Conservation (phyloP, 2,797 vertebrate species). For the Anguilla pacifica region DNA sequence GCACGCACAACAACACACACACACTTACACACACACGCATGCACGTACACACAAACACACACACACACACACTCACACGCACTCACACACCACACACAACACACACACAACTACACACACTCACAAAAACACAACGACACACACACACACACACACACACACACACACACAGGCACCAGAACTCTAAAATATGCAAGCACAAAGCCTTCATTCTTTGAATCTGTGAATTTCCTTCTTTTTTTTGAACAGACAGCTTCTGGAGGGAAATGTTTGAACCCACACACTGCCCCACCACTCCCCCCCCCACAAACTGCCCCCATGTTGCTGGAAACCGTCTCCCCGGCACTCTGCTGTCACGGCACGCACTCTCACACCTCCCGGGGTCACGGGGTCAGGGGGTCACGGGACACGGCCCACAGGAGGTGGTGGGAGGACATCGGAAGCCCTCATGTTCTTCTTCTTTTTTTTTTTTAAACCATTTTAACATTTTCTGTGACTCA, state of each 20-base stretch:
- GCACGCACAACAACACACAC: neutral
- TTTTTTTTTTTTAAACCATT: conserved; percentile 38
- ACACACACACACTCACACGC: conserved; percentile 44
- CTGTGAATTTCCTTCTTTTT: conserved; percentile 58
- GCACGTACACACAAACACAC: neutral
- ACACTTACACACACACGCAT: neutral
- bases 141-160: neutral
- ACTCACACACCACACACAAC: conserved; percentile 44
- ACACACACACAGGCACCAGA: conserved; percentile 28
- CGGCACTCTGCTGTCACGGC: conserved; percentile 46
- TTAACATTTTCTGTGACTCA: conserved; percentile 71
- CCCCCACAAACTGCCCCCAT: conserved; percentile 49
- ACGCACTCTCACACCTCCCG: conserved; percentile 35
- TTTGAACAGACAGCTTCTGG: conserved; percentile 60
- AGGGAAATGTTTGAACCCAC: conserved; percentile 50
- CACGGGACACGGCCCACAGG: conserved; percentile 53
- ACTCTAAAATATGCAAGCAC: conserved; percentile 39
- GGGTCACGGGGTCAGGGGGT: conserved; percentile 44
- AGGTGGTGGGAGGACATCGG: conserved; percentile 46
- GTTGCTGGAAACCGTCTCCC: conserved; percentile 72
- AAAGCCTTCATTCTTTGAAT: conserved; percentile 74
- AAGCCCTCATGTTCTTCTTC: conserved; percentile 59
- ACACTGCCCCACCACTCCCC: neutral
- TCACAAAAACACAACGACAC: conserved; percentile 1
- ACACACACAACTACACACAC: conserved; percentile 29